Evolutionary conservation across 2,888 invertebrate genomes (phyloP).

Genomic region (Dione vanillae): DNA sequence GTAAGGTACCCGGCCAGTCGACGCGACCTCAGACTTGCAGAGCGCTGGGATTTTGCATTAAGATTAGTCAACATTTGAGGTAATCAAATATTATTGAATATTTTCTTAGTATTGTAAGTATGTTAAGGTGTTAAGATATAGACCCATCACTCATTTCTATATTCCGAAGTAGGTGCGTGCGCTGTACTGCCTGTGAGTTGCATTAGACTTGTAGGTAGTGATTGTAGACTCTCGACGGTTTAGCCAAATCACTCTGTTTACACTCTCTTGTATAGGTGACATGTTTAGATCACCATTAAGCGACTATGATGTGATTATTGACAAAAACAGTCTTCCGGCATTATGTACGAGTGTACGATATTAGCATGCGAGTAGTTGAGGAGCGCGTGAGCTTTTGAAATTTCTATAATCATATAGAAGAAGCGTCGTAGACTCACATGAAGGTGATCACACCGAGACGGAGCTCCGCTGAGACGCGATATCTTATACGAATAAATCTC

Average conservation of each 20-base stretch:
- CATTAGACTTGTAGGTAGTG: not conserved
- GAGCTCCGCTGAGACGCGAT: constrained; percentile 13
- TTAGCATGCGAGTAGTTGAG: no score
- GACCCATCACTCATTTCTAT: not conserved
- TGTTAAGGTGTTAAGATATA: not conserved
- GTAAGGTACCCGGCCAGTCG: constrained; percentile 35
- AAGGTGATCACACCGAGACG: constrained; percentile 8
- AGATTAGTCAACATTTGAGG: not conserved
- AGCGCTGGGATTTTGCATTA: constrained; percentile 32
- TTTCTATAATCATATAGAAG: constrained; percentile 19
- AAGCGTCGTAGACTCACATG: constrained; percentile 24
- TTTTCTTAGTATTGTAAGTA: constrained; percentile 9
- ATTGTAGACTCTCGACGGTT: not conserved
- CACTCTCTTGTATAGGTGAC: no score
- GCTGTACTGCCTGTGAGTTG: not conserved
- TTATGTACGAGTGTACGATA: no score
- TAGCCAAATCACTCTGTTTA: not conserved
- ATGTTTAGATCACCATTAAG: not conserved
- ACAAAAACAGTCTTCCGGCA: no score
- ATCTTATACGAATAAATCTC: constrained; percentile 30
- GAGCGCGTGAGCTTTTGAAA: constrained; percentile 18
- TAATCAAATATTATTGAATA: constrained; percentile 9
- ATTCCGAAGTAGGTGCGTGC: not conserved
- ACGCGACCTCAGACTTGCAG: constrained; percentile 40
- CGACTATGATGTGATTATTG: not conserved